phyloP scores from a whole-genome alignment of 2,113 vertebrate species.

The Terrapene triunguis region DNA sequence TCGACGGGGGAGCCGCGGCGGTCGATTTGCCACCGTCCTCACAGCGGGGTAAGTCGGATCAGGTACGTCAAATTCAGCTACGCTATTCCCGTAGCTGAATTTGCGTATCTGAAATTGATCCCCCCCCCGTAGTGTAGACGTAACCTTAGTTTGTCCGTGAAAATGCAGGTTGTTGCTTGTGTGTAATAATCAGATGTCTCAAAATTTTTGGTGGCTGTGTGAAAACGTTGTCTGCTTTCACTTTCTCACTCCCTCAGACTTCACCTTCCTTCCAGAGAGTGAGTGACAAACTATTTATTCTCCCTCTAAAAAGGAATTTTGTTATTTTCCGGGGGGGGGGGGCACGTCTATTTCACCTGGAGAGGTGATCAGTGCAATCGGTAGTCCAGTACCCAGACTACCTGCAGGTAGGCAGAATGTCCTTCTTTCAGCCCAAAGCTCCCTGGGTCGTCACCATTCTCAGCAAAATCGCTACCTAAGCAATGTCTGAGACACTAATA shows the following conservation, averaged over 20 bases:
- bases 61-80: no score
- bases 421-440: neutral
- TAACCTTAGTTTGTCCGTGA: neutral
- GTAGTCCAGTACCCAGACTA: neutral
- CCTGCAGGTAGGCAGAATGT: neutral
- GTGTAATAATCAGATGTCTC: neutral
- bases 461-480: neutral
- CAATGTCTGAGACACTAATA: neutral
- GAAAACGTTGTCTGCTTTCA: neutral
- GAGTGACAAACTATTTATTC: neutral
- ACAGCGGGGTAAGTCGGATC: no score
- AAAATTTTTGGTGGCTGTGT: neutral
- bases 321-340: neutral
- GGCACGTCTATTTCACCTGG: neutral
- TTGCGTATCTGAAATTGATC: no score
- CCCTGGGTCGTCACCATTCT: neutral
- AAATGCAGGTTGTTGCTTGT: neutral
- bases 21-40: no score
- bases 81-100: no score
- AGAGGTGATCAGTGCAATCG: neutral
- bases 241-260: rapidly evolving
- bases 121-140: no score
- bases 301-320: neutral
- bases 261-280: neutral
- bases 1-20: no score